Evolutionary conservation across 2,797 vertebrate species (phyloP), one percentile per base, ranked within the genome.

Genomic region (Rhinatrema bivittatum): DNA sequence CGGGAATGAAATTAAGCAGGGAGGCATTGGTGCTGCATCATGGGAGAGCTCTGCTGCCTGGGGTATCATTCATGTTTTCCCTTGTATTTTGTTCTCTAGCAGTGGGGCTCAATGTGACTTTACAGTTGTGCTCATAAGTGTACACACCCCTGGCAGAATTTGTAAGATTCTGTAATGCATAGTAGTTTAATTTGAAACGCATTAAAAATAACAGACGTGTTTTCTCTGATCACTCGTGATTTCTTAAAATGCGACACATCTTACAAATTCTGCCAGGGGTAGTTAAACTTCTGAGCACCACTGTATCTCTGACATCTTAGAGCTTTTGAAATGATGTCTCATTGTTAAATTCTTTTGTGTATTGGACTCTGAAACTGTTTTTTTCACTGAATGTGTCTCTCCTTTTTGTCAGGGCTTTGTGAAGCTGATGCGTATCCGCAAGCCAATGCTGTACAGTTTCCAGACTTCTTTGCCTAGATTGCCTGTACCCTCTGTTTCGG

Each of bases 361-460:
- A 16, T 16, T 16, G 16, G 25, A 7, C 1, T 25, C 9, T n/a
- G n/a, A 9, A 4, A 6, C 6, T 4, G 7, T 33, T 10, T 25
- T 16, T 39, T 3, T 26, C 4, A 16, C 29, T 27, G 29, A 12
- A 56, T 62, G 14, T 56, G 24, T 64, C 53, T 32, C 24, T 72
- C 12, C 54, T n/a, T 55, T 22, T 48, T 65, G 28, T 38, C 67
- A 93, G 91, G 76, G 49, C 4, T 47, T 87, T 20, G 77, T 92
- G 53, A 91, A 82, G 68, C 57, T 90, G 56, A 60, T 97, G 47
- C 91, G 88, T 7, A 72, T 87, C 11, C 84, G 85, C 26, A 74
- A 84, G 24, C 93, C 94, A 0, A 81, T 96, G 47, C 90, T 97
- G 14, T 96, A 93, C 78, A 97, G 92, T 63, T 96, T 94, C 77